Evolutionary conservation across 1,140 invertebrate genomes (phyloP).

Genomic region (Aphelenchoides besseyi): DNA sequence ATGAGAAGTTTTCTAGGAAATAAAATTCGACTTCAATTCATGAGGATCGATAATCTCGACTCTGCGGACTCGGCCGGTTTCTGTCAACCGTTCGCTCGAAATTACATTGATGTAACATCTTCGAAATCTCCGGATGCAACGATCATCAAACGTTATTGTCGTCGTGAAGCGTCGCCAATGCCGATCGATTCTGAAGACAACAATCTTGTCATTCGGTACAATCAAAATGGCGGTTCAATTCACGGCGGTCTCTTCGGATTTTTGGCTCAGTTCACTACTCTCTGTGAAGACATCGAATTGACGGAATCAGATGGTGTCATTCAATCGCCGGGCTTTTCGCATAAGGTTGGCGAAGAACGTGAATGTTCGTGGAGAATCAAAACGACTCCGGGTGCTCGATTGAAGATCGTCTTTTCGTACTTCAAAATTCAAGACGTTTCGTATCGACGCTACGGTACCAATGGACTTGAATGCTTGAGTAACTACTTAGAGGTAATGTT

Average conservation of each 20-base stretch:
- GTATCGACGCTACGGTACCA: constrained; percentile 7
- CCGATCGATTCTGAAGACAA: constrained; percentile 48
- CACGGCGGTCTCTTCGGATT: constrained; percentile 54
- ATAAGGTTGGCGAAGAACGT: constrained; percentile 21
- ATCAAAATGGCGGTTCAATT: constrained; percentile 55
- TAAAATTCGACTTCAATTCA: constrained; percentile 42
- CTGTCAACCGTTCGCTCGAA: constrained; percentile 50
- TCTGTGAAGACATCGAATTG: constrained; percentile 46
- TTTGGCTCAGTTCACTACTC: constrained; percentile 54
- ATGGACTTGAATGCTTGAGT: constrained; percentile 3
- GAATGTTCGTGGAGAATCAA: constrained; percentile 49
- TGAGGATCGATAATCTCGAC: constrained; percentile 46
- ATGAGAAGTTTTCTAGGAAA: constrained; percentile 45
- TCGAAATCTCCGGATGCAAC: constrained; percentile 6
- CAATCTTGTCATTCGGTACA: constrained; percentile 45
- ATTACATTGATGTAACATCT: constrained; percentile 53
- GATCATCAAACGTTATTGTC: constrained; percentile 47
- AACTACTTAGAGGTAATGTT: constrained; percentile 35
- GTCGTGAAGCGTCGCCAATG: constrained; percentile 34
- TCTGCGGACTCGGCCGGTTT: constrained; percentile 52
- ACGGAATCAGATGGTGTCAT: constrained; percentile 35
- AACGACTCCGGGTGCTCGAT: constrained; percentile 48
- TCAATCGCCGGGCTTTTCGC: constrained; percentile 55
- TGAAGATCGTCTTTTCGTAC: constrained; percentile 47
- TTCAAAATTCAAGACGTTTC: constrained; percentile 43